A percentile compares a stretch with the other conserved stretches of the same genome.
Evolutionary conservation across 2,888 invertebrate species (phyloP).

Genomic region (Sympetrum striolatum): DNA sequence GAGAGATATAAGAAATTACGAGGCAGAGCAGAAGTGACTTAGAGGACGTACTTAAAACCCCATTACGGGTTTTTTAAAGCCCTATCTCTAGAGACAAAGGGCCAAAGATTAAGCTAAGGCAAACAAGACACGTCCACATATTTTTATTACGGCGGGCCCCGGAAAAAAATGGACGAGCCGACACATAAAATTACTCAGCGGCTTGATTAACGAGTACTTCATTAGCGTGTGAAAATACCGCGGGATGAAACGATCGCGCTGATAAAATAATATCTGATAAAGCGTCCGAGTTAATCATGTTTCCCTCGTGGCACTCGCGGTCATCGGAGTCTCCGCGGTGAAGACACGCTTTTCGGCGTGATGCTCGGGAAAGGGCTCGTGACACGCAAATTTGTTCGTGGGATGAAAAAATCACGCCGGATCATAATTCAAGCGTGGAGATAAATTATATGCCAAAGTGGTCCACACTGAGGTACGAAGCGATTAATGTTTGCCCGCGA

Average conservation of each 20-base stretch:
- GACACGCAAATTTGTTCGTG: constrained; percentile 40
- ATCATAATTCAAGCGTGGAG: constrained; percentile 26
- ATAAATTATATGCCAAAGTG: constrained; percentile 35
- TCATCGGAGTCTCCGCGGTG: background rate
- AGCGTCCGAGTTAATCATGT: background rate
- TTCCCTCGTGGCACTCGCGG: background rate
- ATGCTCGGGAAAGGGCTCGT: background rate
- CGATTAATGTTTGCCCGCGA: constrained; percentile 34
- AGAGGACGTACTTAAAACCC: background rate
- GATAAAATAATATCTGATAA: background rate
- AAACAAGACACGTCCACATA: background rate
- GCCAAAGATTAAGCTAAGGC: background rate
- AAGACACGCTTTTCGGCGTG: background rate
- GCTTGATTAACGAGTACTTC: constrained; percentile 22
- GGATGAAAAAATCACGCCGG: constrained; percentile 38
- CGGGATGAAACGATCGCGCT: background rate
- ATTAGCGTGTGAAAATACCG: constrained; percentile 30
- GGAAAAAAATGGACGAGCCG: background rate
- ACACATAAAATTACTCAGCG: background rate
- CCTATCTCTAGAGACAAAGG: background rate
- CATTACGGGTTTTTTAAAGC: background rate
- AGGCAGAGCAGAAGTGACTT: background rate
- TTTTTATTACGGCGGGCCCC: background rate
- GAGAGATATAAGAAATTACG: background rate
- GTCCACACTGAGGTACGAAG: constrained; percentile 36